Base-by-base conservation (phyloP, 2,113 vertebrate species). In the Apodemus sylvaticus region DNA sequence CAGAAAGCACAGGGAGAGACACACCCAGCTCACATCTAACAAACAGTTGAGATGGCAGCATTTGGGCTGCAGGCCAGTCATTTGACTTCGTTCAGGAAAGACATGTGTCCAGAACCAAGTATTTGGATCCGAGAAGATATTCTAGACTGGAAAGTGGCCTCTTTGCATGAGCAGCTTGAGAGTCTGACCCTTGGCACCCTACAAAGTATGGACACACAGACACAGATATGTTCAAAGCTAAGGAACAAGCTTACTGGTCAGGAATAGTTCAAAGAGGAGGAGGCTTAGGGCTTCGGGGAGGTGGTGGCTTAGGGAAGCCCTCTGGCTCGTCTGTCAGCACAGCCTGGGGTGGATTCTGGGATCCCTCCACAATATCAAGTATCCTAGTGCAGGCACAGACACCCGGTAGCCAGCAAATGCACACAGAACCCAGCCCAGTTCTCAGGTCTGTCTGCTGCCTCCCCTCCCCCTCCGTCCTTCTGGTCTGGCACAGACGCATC, bases 401-500 rank as follows among this genome's bases (percentile, higher is more conserved):
- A 29, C 29, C 58, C 55, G 78, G 76, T 12, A 81, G 45, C 45
- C 58, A 34, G 58, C 34, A 81, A n/a, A 62, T 26, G 55, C 82
- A 45, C n/a, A 45, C 39, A 45, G n/a, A 42, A 11, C 48, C 53
- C 60, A 55, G 68, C 20, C 26, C 91, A 14, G n/a, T 62, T 36
- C 58, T 48, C 36, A 12, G 45, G 48, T 53, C 90, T 19, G 0
- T 4, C 74, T 0, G 48, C 48, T 64, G 39, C 58, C 42, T 39
- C 92, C 91, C 64, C 31, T 3, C 89, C 68, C 36, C 39, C 68
- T 53, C 64, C 31, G 14, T 42, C 58, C 90, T 86, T 64, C 94
- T 90, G 82, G 71, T 45, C 74, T 45, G 51, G 79, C 68, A 88
- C 76, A 95, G 91, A 90, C 85, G 93, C 78, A 51, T 78, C 93